Percentiles rank a stretch among this genome's conserved stretches.
These are phyloP conservation scores for Pachyseris speciosa DNA, from an alignment of 64 coral and sea anemone species.

Conservation along the genomic window DNA sequence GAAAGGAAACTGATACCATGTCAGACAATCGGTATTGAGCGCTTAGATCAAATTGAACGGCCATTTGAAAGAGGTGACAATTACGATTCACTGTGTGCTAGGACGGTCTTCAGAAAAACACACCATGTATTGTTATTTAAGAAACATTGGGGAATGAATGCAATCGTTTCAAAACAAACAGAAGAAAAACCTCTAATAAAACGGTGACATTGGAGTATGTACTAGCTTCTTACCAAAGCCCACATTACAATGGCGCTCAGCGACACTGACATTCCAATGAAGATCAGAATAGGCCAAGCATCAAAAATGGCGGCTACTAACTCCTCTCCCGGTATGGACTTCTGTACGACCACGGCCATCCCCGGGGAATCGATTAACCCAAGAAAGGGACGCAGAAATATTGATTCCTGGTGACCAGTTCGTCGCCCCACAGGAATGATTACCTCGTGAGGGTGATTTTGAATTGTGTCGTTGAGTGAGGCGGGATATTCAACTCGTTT, in stretches of 20 bases:
- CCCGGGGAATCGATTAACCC: constrained; percentile 72
- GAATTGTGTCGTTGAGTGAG: not conserved
- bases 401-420: not conserved
- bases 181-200: too few relatives aligned
- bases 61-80: too few relatives aligned
- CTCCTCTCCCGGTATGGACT: constrained; percentile 70
- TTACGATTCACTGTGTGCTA: too few relatives aligned
- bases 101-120: too few relatives aligned
- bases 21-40: too few relatives aligned
- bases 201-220: not conserved
- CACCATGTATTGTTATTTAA: too few relatives aligned
- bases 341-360: constrained; percentile 66
- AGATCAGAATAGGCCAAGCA: constrained; percentile 91
- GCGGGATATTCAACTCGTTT: not conserved
- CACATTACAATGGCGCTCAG: constrained; percentile 84
- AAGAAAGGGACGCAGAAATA: constrained; percentile 61
- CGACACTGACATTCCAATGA: constrained; percentile 68
- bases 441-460: constrained; percentile 2
- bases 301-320: constrained; percentile 75
- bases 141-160: too few relatives aligned
- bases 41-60: too few relatives aligned
- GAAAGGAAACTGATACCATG: too few relatives aligned
- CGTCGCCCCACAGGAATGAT: constrained; percentile 72
- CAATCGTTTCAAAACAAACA: too few relatives aligned
- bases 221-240: constrained; percentile 65